A percentile compares a stretch with the other conserved stretches of the same genome.
These are phyloP conservation scores for Dermatemys mawii DNA, from an alignment of 2,113 vertebrate species.

Conservation along the genomic window DNA sequence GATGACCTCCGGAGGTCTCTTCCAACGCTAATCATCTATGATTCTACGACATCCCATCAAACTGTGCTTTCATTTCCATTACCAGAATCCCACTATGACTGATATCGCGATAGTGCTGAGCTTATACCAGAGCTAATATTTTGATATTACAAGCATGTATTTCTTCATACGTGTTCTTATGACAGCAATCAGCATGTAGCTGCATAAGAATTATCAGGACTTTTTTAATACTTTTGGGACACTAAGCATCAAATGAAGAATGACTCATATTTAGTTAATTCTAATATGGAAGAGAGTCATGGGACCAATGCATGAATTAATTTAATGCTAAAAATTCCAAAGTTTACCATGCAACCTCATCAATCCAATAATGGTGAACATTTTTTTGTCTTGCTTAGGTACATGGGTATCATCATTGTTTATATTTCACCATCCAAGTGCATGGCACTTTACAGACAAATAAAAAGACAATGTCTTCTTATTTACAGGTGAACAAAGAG, in stretches of 20 bases:
- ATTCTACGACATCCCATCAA: neutral
- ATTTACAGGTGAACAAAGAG: conserved; percentile 50
- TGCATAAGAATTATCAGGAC: conserved; percentile 51
- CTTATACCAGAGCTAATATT: neutral
- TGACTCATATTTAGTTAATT: neutral
- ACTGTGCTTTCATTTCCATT: neutral
- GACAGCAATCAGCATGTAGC: conserved; percentile 1
- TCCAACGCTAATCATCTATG: no score
- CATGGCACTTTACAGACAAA: conserved; percentile 40
- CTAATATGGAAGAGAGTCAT: neutral
- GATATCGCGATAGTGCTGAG: neutral
- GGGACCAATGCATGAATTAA: conserved; percentile 35
- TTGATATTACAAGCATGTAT: conserved; percentile 41
- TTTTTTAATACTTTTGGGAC: conserved; percentile 60
- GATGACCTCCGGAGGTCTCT: no score
- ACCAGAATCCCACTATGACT: neutral
- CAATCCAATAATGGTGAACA: neutral
- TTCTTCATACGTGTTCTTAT: neutral
- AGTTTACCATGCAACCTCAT: neutral
- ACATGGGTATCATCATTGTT: neutral
- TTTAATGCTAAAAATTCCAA: neutral
- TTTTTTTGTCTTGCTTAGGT: neutral
- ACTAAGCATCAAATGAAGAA: neutral
- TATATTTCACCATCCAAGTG: conserved; percentile 3
- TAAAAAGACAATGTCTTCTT: conserved; percentile 44